A percentile compares a stretch with the other conserved stretches of the same genome.
Conservation (phyloP, 2,113 vertebrate species). For the Euleptes europaea region DNA sequence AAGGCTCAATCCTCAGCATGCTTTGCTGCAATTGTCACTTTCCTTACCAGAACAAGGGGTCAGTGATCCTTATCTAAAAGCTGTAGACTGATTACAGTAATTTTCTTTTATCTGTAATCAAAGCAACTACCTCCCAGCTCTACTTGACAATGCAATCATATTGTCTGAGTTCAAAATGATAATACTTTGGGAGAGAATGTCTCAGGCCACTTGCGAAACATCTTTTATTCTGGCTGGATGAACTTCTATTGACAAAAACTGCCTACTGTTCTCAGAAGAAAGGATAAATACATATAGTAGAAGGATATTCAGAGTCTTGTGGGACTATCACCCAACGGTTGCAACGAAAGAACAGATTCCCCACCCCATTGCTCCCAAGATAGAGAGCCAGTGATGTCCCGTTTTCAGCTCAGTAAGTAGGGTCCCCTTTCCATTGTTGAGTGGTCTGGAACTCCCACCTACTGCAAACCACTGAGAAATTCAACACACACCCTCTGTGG, state of each 20-base stretch:
- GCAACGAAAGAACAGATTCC: background rate
- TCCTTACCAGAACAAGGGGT: slow-evolving; percentile 10
- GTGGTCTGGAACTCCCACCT: background rate
- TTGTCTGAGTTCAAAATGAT: background rate
- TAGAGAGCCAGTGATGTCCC: background rate
- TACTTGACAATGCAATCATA: background rate
- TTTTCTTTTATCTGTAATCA: slow-evolving; percentile 29
- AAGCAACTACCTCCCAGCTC: background rate
- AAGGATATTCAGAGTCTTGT: background rate
- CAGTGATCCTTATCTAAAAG: slow-evolving; percentile 51
- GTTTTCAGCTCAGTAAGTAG: background rate
- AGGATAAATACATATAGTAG: background rate
- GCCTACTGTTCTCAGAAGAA: background rate
- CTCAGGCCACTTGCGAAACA: background rate
- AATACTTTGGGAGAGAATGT: background rate
- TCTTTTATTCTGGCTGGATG: background rate
- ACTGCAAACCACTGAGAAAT: background rate
- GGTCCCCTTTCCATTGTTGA: background rate
- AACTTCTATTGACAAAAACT: background rate
- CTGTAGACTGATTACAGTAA: slow-evolving; percentile 15
- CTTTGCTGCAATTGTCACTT: slow-evolving; percentile 48
- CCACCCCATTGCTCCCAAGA: no score
- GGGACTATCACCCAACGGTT: background rate
- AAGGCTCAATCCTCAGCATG: slow-evolving; percentile 35
- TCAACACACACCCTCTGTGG: background rate